Percentiles rank a stretch among this genome's conserved stretches.
These are phyloP conservation scores for Pithys albifrons DNA, from an alignment of 2,113 vertebrate genomes.

Conservation along the genomic window DNA sequence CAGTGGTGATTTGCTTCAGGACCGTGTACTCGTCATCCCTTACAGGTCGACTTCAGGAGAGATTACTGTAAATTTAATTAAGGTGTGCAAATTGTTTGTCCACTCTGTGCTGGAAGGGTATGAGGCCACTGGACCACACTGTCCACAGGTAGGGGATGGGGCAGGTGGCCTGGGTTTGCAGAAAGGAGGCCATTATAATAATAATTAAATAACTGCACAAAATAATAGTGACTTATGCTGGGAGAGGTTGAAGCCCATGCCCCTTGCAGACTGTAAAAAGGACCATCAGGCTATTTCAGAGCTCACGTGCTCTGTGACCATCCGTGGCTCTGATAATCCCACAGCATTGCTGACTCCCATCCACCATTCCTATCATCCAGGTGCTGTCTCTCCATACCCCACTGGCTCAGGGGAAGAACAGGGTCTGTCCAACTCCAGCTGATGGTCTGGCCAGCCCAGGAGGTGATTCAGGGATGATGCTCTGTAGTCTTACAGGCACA, in stretches of 20 bases:
- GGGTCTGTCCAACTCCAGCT: neutral
- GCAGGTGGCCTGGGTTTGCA: neutral
- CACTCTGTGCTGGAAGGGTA: neutral
- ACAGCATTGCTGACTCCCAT: neutral
- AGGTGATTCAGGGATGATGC: rapidly evolving
- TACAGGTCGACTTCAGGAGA: slow-evolving; percentile 1
- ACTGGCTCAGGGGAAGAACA: neutral
- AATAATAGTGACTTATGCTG: rapidly evolving
- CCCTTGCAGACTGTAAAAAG: neutral
- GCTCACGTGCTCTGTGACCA: neutral
- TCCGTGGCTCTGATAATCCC: neutral
- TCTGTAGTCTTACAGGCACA: neutral
- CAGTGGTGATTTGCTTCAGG: slow-evolving; percentile 70
- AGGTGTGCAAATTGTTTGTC: slow-evolving; percentile 68
- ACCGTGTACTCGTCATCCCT: slow-evolving; percentile 52
- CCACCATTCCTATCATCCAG: neutral
- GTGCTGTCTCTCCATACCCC: rapidly evolving
- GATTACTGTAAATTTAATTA: slow-evolving; percentile 62
- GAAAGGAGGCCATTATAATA: neutral
- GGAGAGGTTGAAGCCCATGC: too few species aligned
- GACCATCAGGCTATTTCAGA: rapidly evolving
- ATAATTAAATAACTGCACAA: neutral
- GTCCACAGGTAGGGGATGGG: neutral
- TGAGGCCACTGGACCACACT: neutral
- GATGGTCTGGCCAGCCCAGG: neutral